Percentiles rank a stretch among this genome's conserved stretches.
These are phyloP conservation scores for Steatocranus sp. DNA, from an alignment of 2,797 vertebrate genomes.

Conservation along the genomic window DNA sequence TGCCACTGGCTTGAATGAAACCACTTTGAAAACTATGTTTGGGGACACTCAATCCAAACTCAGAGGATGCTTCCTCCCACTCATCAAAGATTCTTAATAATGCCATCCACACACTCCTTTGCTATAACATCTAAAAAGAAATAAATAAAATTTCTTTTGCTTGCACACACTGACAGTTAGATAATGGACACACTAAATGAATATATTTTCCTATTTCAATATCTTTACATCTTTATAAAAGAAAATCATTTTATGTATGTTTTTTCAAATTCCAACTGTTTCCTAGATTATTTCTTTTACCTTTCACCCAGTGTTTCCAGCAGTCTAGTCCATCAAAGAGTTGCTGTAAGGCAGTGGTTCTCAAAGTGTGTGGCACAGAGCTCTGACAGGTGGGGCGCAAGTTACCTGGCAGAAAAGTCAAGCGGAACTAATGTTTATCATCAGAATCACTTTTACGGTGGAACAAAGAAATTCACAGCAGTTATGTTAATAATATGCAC, in stretches of 20 bases:
- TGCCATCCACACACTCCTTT: conserved; percentile 63
- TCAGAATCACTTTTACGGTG: no score
- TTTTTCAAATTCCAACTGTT: background rate
- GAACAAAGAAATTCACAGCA: no score
- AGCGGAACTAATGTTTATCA: no score
- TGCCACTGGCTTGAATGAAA: conserved; percentile 70
- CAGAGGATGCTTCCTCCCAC: conserved; percentile 76
- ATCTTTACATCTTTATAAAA: background rate
- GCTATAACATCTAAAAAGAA: conserved; percentile 76
- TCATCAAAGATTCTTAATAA: conserved; percentile 77
- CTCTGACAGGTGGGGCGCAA: no score
- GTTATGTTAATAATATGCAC: no score
- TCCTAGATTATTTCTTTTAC: background rate
- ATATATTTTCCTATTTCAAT: background rate
- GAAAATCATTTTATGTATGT: background rate
- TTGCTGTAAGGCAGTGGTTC: background rate
- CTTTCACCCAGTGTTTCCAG: background rate
- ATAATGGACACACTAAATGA: background rate
- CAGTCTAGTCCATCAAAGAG: background rate
- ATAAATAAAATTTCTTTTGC: background rate
- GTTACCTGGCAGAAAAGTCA: no score
- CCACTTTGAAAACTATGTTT: conserved; percentile 61
- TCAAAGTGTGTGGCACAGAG: no score
- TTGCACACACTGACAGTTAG: background rate
- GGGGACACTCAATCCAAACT: conserved; percentile 73